Percentiles rank a stretch among this genome's conserved stretches.
Evolutionary conservation across 2,113 vertebrate genomes (phyloP).

Genomic region (Passer domesticus): DNA sequence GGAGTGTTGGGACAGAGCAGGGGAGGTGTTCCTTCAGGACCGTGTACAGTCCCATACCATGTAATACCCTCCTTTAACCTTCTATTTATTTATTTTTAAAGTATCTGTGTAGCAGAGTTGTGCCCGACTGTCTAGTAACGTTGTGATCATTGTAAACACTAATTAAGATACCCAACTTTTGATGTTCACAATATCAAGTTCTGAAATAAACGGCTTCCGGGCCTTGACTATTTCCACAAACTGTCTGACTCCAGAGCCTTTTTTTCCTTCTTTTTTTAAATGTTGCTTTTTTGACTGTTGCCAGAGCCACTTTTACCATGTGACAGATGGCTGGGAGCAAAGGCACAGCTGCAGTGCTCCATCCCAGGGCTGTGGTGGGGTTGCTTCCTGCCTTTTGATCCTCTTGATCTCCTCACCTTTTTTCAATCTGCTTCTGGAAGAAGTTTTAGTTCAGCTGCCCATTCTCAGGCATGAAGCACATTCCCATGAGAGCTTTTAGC

Average conservation of each 20-base stretch:
- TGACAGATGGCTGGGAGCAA: not conserved
- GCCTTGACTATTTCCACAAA: slow-evolving; percentile 58
- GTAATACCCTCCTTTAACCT: slow-evolving; percentile 3
- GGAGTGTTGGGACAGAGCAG: not conserved
- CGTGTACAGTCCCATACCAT: not conserved
- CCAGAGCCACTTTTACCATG: fast-evolving
- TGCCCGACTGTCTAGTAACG: slow-evolving; percentile 57
- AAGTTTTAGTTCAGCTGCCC: not conserved
- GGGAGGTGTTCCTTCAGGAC: slow-evolving; percentile 40
- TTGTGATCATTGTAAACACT: slow-evolving; percentile 65
- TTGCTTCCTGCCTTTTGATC: not conserved
- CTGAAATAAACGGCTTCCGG: slow-evolving; percentile 77
- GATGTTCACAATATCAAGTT: slow-evolving; percentile 56
- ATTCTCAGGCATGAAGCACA: not conserved
- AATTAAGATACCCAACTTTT: not conserved
- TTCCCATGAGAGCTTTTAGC: not conserved
- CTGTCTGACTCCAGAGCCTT: slow-evolving; percentile 65
- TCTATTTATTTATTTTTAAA: slow-evolving; percentile 29
- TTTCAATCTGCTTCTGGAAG: not conserved
- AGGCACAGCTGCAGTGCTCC: not conserved
- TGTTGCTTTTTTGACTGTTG: not conserved
- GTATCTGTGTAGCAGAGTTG: slow-evolving; percentile 51
- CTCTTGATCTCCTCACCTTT: slow-evolving; percentile 5
- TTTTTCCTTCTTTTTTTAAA: not conserved
- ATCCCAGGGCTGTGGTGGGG: not conserved